phyloP scores from a whole-genome alignment of 2,113 vertebrate species.

The Gracilinanus agilis region DNA sequence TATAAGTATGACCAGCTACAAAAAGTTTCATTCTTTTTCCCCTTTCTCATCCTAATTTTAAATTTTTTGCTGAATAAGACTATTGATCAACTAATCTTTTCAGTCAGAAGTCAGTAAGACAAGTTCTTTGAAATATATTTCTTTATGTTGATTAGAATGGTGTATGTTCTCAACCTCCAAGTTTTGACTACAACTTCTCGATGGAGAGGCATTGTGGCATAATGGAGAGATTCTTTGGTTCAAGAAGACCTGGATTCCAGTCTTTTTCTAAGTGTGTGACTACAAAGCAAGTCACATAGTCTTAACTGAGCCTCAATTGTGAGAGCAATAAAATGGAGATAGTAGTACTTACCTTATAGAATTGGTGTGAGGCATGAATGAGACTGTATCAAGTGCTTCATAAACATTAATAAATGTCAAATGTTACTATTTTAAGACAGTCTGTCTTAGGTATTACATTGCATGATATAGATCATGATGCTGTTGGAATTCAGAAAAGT shows the following conservation, averaged over 20 bases:
- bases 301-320: neutral
- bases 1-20: neutral
- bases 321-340: too few relatives aligned
- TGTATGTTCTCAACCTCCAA: slow-evolving; percentile 12
- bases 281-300: neutral
- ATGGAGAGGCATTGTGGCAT: neutral
- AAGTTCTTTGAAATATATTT: slow-evolving; percentile 42
- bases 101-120: slow-evolving; percentile 7
- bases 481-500: neutral
- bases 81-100: neutral
- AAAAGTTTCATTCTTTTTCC: neutral
- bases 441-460: neutral
- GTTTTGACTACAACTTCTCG: slow-evolving; percentile 5
- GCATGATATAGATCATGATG: neutral
- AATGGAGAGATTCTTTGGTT: neutral
- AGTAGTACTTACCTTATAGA: neutral
- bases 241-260: neutral
- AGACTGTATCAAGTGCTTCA: neutral
- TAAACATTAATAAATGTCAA: neutral
- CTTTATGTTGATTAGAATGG: slow-evolving; percentile 31
- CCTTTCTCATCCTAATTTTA: slow-evolving; percentile 7
- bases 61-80: slow-evolving; percentile 12
- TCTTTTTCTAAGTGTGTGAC: neutral
- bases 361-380: neutral
- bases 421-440: neutral